Conservation (phyloP, 2,797 vertebrate genomes). For the Nyctalus aviator region DNA sequence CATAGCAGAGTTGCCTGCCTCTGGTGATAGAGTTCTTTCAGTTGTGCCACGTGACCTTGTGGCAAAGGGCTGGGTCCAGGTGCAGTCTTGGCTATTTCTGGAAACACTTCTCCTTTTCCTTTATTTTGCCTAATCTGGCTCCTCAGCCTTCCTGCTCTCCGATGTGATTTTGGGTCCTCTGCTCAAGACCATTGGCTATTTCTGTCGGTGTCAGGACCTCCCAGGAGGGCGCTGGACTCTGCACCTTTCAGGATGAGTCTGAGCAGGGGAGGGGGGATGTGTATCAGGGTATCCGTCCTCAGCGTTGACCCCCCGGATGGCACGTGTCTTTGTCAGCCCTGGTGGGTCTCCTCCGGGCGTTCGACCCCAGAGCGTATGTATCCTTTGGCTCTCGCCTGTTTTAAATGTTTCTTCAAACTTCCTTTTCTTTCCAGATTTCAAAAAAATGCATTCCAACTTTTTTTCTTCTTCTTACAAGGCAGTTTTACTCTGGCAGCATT, state of each 20-base stretch:
- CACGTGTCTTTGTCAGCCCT: background rate
- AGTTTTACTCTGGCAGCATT: conserved; percentile 34
- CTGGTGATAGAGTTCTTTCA: conserved; percentile 34
- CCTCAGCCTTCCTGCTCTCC: background rate
- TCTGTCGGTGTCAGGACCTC: background rate
- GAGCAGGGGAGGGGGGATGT: background rate
- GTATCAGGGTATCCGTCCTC: background rate
- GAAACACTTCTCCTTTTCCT: conserved; percentile 64
- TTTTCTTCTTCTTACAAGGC: background rate
- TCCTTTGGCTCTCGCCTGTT: background rate
- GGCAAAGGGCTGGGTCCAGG: conserved; percentile 54
- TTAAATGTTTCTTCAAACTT: conserved; percentile 36
- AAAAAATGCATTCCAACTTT: background rate
- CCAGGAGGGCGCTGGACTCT: background rate
- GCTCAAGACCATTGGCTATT: background rate
- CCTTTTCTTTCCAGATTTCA: background rate
- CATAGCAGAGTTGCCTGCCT: background rate
- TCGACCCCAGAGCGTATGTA: background rate
- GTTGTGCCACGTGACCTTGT: conserved; percentile 50
- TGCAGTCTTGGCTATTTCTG: conserved; percentile 64
- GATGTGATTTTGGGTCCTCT: conserved; percentile 17
- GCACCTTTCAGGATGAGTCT: background rate
- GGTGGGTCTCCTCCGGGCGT: background rate
- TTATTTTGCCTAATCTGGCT: background rate
- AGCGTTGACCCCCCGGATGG: background rate